Conservation (phyloP, 2,888 invertebrate genomes). For the Lepidocyrtinus sp. region DNA sequence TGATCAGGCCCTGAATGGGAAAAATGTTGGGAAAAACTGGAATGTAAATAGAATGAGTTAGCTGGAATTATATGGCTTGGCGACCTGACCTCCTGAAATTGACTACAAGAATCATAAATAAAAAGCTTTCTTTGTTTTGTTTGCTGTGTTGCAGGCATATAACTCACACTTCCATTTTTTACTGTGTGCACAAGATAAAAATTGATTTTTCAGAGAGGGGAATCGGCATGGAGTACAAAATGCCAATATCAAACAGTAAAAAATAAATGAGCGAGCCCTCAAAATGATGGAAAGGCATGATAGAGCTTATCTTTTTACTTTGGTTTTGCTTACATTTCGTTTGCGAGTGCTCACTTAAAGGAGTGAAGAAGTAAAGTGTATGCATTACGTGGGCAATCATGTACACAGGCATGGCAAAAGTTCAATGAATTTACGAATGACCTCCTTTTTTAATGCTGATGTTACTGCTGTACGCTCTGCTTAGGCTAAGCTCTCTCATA, state of each 20-base stretch:
- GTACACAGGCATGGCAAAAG: slow-evolving; percentile 56
- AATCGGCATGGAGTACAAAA: not conserved
- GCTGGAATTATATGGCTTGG: no score
- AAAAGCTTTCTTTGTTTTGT: not conserved
- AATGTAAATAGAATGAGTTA: no score
- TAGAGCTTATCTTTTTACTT: not conserved
- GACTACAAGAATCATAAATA: not conserved
- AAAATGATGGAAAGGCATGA: slow-evolving; percentile 8
- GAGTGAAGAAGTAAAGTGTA: slow-evolving; percentile 4
- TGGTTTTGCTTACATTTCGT: not conserved
- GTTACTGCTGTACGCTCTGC: slow-evolving; percentile 27
- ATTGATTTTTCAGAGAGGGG: not conserved
- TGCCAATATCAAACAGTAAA: not conserved
- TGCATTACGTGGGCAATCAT: slow-evolving; percentile 46
- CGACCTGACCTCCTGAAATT: slow-evolving; percentile 8
- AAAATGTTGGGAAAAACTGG: no score
- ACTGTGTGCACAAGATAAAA: slow-evolving; percentile 1
- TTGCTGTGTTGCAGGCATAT: not conserved
- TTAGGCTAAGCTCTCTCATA: slow-evolving; percentile 25
- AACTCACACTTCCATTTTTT: slow-evolving; percentile 10
- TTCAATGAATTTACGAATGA: slow-evolving; percentile 62
- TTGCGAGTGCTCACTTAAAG: slow-evolving; percentile 1
- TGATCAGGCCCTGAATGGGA: not conserved
- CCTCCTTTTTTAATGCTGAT: slow-evolving; percentile 58
- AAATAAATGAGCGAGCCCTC: slow-evolving; percentile 11